phyloP scores from a whole-genome alignment of 1,140 invertebrate species.

The Trichonephila inaurata region DNA sequence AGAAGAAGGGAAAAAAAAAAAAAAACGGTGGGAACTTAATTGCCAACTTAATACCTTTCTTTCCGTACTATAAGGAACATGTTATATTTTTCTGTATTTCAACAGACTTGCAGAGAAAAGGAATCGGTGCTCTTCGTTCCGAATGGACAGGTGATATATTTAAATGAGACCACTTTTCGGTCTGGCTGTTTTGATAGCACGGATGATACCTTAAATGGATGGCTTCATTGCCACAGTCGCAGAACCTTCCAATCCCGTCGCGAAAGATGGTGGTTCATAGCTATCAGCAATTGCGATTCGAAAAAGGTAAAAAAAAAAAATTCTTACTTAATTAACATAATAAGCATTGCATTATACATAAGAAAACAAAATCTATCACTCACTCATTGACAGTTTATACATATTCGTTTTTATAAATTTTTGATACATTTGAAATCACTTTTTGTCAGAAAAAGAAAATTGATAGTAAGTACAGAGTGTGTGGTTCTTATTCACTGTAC shows the following conservation, averaged over 20 bases:
- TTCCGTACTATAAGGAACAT: no score
- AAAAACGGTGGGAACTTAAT: no score
- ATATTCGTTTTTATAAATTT: no score
- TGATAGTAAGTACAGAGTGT: no score
- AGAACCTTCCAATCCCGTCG: constrained; percentile 85
- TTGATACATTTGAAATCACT: no score
- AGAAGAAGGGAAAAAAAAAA: no score
- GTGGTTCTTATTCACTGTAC: no score
- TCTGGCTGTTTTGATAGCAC: constrained; percentile 80
- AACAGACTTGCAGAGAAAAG: constrained; percentile 86
- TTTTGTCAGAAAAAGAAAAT: no score
- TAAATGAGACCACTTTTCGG: constrained; percentile 84
- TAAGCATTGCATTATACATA: no score
- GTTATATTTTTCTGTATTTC: constrained; percentile 60
- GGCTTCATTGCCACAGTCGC: constrained; percentile 83
- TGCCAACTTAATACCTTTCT: no score
- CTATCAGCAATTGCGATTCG: constrained; percentile 87
- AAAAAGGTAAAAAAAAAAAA: constrained; percentile 81
- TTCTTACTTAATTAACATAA: not conserved
- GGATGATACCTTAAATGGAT: constrained; percentile 79
- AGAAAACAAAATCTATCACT: no score
- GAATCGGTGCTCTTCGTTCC: constrained; percentile 85
- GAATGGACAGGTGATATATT: constrained; percentile 88
- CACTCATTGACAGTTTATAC: no score
- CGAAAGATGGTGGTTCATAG: constrained; percentile 90